Evolutionary conservation across 1,140 invertebrate species (phyloP), one percentile per base, ranked within the genome.

Genomic region (Macrobrachium nipponense): DNA sequence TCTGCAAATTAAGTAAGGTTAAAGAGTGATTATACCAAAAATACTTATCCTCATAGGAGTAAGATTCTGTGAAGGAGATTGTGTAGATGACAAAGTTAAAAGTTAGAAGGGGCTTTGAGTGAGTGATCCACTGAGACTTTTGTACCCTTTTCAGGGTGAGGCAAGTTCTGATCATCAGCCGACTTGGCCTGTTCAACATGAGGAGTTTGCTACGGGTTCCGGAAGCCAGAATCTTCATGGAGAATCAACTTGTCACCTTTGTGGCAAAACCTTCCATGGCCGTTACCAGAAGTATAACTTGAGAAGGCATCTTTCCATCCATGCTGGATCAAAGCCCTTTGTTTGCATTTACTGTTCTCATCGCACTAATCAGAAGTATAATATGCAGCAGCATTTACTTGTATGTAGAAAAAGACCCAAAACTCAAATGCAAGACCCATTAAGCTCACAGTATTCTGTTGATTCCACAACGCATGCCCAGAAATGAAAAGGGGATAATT

Each of bases 261-360:
- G 85, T 78, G 61, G 43, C 73, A 81, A 82, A 66, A 77, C 85
- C 64, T 87, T 87, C 80, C 79, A 81, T 43, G 85, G 85, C 10
- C 59, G 70, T 18, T 82, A 82, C 61, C 85, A 87, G 62, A 87
- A 87, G 73, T 82, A 82, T 62, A 87, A 87, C 80, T 61, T 87
- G n/a, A 87, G 84, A 58, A 76, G 88, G 23, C 88, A 89, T 70
- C 43, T 87, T 14, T 78, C 77, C 51, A 87, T 90, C 20, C 90
- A 90, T 75, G 90, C 90, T 7, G 90, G 90, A 14, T 87, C 88
- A 60, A 90, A 90, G 76, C 90, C 89, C n/a, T 89, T 89, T 80
- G 72, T 81, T 14, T 90, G 90, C 86, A 89, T 89, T 0, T 90
- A 89, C 64, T 90, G 90, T 82, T 73, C 68, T 14, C 86, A 89